Evolutionary conservation across 2,888 invertebrate genomes (phyloP), one percentile per base, ranked within the genome.

Genomic region (Idaea biselata): DNA sequence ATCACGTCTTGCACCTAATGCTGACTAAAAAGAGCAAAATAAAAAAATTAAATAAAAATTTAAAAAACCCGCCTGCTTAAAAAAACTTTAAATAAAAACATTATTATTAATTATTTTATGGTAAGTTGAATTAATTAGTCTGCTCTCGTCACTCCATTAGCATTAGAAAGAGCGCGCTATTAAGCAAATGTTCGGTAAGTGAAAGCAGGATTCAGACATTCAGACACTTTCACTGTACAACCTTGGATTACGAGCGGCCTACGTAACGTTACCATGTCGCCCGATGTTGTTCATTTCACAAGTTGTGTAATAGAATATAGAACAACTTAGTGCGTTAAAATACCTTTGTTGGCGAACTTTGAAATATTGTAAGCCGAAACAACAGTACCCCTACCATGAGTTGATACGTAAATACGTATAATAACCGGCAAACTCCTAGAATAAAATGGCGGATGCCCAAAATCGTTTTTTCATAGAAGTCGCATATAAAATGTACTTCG

Each of bases 191-290:
- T 18, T 54, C 61, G 16, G 60, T 54, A 58, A 81, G 86, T 80
- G 86, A 86, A 86, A 86, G 87, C 70, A 66, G 72, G 70, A 56
- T 56, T 56, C 18, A 18, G 56, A 63, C 77, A 74, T 80, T 76
- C 77, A 76, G 76, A 74, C 81, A 87, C 87, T 87, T 87, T 87
- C 87, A 84, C 87, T 85, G 58, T 69, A 74, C 79, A 86, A 86
- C 87, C 87, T 87, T 87, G 87, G 82, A 77, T 87, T 84, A 85
- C 83, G 80, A 67, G 60, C 71, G 60, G 65, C 65, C 68, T 74
- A 83, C 84, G 85, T 84, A 82, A 86, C 75, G 78, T 79, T 81
- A 80, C 78, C 77, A 78, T 80, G 75, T 78, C 74, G 67, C 72
- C 14, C 14, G 44, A 44, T 44, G 44, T 44, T 44, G 44, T 44